Evolutionary conservation across 2,888 invertebrate species (phyloP).

Genomic region (Ditula angustiorana): DNA sequence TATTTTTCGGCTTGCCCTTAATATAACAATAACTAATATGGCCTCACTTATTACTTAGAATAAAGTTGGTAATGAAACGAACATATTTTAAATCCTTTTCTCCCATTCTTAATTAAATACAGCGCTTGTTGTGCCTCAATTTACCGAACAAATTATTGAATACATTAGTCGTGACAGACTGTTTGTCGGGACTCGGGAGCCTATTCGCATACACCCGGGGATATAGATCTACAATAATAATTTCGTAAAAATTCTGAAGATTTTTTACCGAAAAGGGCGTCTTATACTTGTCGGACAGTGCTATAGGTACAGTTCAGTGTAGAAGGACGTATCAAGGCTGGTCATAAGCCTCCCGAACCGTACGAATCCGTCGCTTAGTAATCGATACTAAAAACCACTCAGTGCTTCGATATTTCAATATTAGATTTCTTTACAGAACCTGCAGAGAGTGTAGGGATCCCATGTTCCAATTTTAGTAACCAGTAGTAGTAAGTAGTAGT

Average conservation of each 20-base stretch:
- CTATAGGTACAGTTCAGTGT: slow-evolving; percentile 9
- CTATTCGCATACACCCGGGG: background rate
- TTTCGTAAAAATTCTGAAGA: background rate
- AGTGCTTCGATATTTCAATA: slow-evolving; percentile 54
- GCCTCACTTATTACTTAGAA: background rate
- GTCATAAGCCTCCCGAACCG: slow-evolving; percentile 52
- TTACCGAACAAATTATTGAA: slow-evolving; percentile 11
- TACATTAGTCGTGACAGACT: slow-evolving; percentile 11
- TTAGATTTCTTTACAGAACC: slow-evolving; percentile 47
- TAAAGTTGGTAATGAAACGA: slow-evolving; percentile 26
- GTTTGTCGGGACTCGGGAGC: slow-evolving; percentile 3
- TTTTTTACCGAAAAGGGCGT: background rate
- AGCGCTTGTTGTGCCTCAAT: slow-evolving; percentile 16
- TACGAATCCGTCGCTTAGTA: slow-evolving; percentile 53
- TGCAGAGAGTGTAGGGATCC: background rate
- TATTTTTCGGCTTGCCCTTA: slow-evolving; percentile 6
- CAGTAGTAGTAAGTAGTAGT: no score
- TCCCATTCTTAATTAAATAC: slow-evolving; percentile 18
- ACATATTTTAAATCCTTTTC: slow-evolving; percentile 15
- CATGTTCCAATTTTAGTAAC: no score
- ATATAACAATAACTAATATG: slow-evolving; percentile 10
- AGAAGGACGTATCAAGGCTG: slow-evolving; percentile 40
- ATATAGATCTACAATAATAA: background rate
- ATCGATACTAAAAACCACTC: slow-evolving; percentile 49
- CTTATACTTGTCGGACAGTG: no score